Evolutionary conservation across 2,113 vertebrate species (phyloP), one percentile per base, ranked within the genome.

Genomic region (Alethe diademata): DNA sequence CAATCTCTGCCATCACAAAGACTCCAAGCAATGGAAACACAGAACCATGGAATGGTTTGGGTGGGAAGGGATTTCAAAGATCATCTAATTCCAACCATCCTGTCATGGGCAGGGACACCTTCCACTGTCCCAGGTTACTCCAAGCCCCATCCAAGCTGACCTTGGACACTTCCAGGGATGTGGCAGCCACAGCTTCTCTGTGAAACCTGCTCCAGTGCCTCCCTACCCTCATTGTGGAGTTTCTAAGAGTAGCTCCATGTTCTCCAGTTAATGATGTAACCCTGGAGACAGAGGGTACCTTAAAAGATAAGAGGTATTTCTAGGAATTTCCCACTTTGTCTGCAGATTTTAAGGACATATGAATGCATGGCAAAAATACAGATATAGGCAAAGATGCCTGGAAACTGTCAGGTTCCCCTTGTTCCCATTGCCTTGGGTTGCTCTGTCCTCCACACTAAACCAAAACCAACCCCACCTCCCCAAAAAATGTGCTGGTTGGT

Each of bases 151-250:
- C 45, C 29, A 74, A 1, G 19, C 62, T 60, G 38, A 9, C 45
- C 53, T 40, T 23, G 54, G 2, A 26, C 29, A 47, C 4, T 40
- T 54, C 14, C 54, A 75, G n/a, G 53, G 24, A 47, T 54, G 28
- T 2, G 28, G 11, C n/a, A 75, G 19, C 38, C 47, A 11, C 38
- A 69, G n/a, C 11, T 40, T 54, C 47, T 54, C 29, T 47, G 47
- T 17, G 19, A 1, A 47, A 0, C 17, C 40, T 47, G 19, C 2
- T 0, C 38, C 61, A 47, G 28, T 0, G 19, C 14, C 9, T 82
- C 24, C 2, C 9, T n/a, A 67, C 8, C 9, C 28, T 67, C 47
- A 26, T 0, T 22, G n/a, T 4, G 7, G 33, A n/a, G 7, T 8
- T 47, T 35, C n/a, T 54, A 7, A 80, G 36, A 14, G 33, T 19